These are phyloP conservation scores for Siphlonurus alternatus DNA, from an alignment of 2,888 invertebrate genomes.

Conservation along the genomic window DNA sequence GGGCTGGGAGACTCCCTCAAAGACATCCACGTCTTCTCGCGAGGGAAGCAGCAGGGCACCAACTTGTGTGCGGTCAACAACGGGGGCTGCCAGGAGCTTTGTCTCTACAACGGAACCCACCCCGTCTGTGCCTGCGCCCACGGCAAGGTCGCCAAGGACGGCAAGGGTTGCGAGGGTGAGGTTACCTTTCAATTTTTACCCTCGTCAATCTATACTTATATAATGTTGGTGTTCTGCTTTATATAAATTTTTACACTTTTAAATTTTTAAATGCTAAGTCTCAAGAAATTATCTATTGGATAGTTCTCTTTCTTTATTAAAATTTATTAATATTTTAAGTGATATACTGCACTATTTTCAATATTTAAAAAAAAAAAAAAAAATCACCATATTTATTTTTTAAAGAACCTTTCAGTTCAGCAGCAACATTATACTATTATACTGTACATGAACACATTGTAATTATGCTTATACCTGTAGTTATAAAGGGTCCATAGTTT, in stretches of 20 bases:
- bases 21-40: constrained; percentile 43
- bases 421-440: too few species aligned
- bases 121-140: constrained; percentile 69
- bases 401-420: too few species aligned
- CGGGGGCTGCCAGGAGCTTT: constrained; percentile 62
- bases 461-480: too few species aligned
- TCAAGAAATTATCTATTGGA: too few species aligned
- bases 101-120: constrained; percentile 49
- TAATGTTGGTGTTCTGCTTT: neutral
- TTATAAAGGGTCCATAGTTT: too few species aligned
- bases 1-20: constrained; percentile 48
- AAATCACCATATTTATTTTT: too few species aligned
- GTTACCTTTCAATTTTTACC: neutral
- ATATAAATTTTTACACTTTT: neutral
- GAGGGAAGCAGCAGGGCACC: constrained; percentile 33
- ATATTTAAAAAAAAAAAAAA: too few species aligned
- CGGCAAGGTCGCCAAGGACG: constrained; percentile 50
- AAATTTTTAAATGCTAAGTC: too few species aligned
- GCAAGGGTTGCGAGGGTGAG: constrained; percentile 44
- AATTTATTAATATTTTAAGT: too few species aligned
- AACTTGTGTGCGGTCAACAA: constrained; percentile 48
- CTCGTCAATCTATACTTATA: neutral
- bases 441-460: too few species aligned
- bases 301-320: too few species aligned
- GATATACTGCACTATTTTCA: too few species aligned